Conservation (phyloP, 1,140 invertebrate genomes). For the Gryllus bimaculatus region DNA sequence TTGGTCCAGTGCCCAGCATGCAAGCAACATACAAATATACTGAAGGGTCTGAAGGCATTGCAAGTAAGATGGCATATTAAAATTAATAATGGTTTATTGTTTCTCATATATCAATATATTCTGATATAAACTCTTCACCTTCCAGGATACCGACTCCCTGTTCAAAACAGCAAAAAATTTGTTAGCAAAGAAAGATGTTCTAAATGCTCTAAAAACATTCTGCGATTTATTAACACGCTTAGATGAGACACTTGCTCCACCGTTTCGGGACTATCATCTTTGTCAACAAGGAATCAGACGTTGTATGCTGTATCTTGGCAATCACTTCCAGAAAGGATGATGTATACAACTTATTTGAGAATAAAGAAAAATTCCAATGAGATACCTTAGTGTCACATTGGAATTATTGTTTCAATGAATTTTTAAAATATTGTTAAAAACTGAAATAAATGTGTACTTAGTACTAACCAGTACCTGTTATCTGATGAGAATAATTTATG, state of each 20-base stretch:
- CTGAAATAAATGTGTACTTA: too few species aligned
- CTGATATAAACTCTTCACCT: constrained; percentile 9
- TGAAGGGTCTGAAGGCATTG: constrained; percentile 62
- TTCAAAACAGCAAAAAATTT: constrained; percentile 53
- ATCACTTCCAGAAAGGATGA: constrained; percentile 28
- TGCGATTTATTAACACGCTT: constrained; percentile 58
- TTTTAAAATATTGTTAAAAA: too few species aligned
- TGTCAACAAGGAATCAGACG: constrained; percentile 70
- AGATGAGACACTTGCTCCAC: constrained; percentile 58
- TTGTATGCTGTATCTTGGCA: constrained; percentile 59
- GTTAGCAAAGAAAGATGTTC: constrained; percentile 50
- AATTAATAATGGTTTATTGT: too few species aligned
- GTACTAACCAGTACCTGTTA: too few species aligned
- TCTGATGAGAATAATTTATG: too few species aligned
- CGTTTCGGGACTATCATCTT: constrained; percentile 70
- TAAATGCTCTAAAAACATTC: constrained; percentile 56
- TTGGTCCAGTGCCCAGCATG: constrained; percentile 60
- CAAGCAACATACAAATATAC: constrained; percentile 56
- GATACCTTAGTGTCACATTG: too few species aligned
- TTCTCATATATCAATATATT: neutral
- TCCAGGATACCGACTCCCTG: constrained; percentile 63
- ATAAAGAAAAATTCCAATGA: too few species aligned
- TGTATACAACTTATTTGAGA: too few species aligned
- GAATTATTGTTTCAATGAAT: too few species aligned
- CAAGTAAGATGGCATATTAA: constrained; percentile 32